Percentiles rank a stretch among this genome's conserved stretches.
Conservation (phyloP, 2,113 vertebrate genomes). For the Trematomus loennbergii region DNA sequence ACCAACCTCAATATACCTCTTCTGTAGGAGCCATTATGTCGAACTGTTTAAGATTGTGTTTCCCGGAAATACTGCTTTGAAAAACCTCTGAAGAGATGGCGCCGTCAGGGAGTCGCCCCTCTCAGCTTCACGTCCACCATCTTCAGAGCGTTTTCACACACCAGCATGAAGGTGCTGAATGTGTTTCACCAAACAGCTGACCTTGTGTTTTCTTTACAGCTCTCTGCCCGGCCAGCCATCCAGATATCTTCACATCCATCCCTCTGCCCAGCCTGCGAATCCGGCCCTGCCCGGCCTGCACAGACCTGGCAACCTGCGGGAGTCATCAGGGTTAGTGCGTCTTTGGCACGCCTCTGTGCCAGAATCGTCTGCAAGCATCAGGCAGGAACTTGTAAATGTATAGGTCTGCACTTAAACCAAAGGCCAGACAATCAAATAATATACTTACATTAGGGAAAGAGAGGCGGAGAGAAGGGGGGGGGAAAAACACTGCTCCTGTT, state of each 20-base stretch:
- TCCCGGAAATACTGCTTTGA: constrained; percentile 16
- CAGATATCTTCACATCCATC: constrained; percentile 17
- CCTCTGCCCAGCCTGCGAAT: constrained; percentile 6
- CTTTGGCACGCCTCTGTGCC: constrained; percentile 69
- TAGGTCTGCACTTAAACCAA: constrained; percentile 68
- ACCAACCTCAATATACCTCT: constrained; percentile 52
- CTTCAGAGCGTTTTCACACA: constrained; percentile 52
- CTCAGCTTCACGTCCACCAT: constrained; percentile 17
- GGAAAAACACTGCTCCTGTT: constrained; percentile 40
- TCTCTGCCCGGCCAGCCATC: constrained; percentile 43
- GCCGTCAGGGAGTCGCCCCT: neutral
- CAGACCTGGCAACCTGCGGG: constrained; percentile 70
- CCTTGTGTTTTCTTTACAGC: constrained; percentile 80
- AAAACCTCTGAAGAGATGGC: neutral
- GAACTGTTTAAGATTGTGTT: constrained; percentile 40
- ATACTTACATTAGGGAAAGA: constrained; percentile 41
- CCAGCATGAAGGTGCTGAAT: constrained; percentile 56
- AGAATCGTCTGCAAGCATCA: constrained; percentile 58
- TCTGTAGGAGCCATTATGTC: constrained; percentile 48
- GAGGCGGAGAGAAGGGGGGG: neutral
- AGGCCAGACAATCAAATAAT: constrained; percentile 61
- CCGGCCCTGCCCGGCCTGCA: constrained; percentile 46
- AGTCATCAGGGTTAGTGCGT: constrained; percentile 84
- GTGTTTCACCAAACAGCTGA: constrained; percentile 71
- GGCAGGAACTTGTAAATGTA: constrained; percentile 62